Evolutionary conservation across 2,888 invertebrate species (phyloP).

Genomic region (Brachyopa scutellaris): DNA sequence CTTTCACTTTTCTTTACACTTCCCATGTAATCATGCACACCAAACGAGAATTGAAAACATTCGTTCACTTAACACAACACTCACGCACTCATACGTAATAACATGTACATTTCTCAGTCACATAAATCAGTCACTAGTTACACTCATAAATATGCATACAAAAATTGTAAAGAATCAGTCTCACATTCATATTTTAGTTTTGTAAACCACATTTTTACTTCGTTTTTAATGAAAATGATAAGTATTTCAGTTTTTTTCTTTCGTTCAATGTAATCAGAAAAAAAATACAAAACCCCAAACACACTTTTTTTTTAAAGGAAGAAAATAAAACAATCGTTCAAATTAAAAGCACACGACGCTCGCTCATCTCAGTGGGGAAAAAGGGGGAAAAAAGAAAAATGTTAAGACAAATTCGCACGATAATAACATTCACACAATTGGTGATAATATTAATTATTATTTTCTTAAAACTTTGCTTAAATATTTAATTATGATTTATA

Average conservation of each 20-base stretch:
- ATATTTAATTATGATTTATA: conserved; percentile 58
- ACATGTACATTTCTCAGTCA: too few species aligned
- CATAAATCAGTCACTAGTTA: too few species aligned
- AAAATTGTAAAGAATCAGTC: conserved; percentile 73
- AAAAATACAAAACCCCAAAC: conserved; percentile 39
- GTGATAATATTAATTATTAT: conserved; percentile 65
- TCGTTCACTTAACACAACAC: conserved; percentile 17
- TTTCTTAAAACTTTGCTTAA: conserved; percentile 65
- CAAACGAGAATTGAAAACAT: too few species aligned
- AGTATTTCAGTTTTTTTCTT: background rate
- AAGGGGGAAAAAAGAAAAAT: conserved; percentile 19
- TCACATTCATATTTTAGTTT: conserved; percentile 68
- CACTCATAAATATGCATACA: conserved; percentile 64
- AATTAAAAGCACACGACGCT: conserved; percentile 1
- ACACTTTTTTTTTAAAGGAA: conserved; percentile 34
- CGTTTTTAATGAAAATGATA: conserved; percentile 28
- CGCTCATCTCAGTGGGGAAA: conserved; percentile 5
- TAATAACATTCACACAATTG: conserved; percentile 69
- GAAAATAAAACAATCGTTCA: conserved; percentile 20
- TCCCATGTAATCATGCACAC: too few species aligned
- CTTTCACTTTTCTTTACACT: too few species aligned
- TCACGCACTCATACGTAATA: too few species aligned
- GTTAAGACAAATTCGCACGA: conserved; percentile 53
- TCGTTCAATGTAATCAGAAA: conserved; percentile 7
- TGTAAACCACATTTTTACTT: conserved; percentile 51